A percentile compares a stretch with the other conserved stretches of the same genome.
These are phyloP conservation scores for Tenodera sinensis DNA, from an alignment of 2,888 invertebrate genomes.

Conservation along the genomic window DNA sequence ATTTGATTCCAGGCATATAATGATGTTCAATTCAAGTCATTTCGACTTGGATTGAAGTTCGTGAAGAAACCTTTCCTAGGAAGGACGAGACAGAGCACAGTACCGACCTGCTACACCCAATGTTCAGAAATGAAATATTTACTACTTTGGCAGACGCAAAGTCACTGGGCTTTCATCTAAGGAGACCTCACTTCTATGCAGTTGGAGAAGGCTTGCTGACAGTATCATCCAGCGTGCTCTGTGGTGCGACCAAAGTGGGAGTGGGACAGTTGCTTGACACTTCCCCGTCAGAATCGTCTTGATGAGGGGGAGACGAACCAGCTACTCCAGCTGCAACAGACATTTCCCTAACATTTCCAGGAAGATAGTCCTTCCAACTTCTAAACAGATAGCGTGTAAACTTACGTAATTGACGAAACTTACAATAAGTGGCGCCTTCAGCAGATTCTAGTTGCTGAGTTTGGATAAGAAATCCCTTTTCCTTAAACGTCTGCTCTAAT, in stretches of 20 bases:
- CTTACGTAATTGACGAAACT: constrained; percentile 84
- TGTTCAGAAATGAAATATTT: too few relatives aligned
- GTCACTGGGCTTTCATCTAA: too few relatives aligned
- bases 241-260: background rate
- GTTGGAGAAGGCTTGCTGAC: background rate
- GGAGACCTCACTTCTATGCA: background rate
- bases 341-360: constrained; percentile 59
- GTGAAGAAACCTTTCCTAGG: too few relatives aligned
- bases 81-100: too few relatives aligned
- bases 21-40: too few relatives aligned
- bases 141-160: too few relatives aligned
- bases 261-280: constrained; percentile 15
- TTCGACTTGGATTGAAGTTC: too few relatives aligned
- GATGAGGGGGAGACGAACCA: background rate
- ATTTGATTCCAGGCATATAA: too few relatives aligned
- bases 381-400: constrained; percentile 87
- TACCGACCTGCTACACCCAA: too few relatives aligned
- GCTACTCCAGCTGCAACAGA: constrained; percentile 30
- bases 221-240: background rate
- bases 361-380: constrained; percentile 91
- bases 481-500: constrained; percentile 86
- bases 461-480: constrained; percentile 88
- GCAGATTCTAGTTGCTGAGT: constrained; percentile 90
- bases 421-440: constrained; percentile 91
- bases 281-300: constrained; percentile 21